Evolutionary conservation across 2,888 invertebrate genomes (phyloP), one percentile per base, ranked within the genome.

Genomic region (Orthosia cruda): DNA sequence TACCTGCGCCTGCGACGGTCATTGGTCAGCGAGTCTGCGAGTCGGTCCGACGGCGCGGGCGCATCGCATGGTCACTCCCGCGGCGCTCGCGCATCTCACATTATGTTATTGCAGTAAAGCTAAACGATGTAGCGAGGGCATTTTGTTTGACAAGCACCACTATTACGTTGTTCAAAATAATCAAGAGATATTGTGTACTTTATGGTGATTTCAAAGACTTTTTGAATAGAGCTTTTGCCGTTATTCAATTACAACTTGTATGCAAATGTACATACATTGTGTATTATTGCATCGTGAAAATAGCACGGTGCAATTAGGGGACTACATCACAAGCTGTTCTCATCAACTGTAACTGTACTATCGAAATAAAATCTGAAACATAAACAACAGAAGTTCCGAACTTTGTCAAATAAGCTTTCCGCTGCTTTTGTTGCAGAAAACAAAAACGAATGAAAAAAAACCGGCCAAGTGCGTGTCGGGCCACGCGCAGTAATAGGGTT

Each of bases 41-140:
- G 32, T 32, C 26, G 20, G n/a, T 40, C 18, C 32, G 16, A 54
- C 4, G 32, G 32, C 5, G 71, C 70, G 32, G 32, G 32, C 32
- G 32, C 26, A 26, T 11, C 4, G 4, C 3, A 32, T 11, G 71
- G 50, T 15, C 47, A 16, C 32, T 67, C 55, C 55, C 58, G 32
- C 40, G 55, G 58, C 70, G 83, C 83, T 40, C 13, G 67, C 78
- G 71, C 82, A 65, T 54, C 57, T 70, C 66, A 26, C 52, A 68
- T 77, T 64, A 72, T 72, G 59, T 47, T 72, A 70, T 57, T 74
- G 64, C 83, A 45, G 54, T 66, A 59, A 68, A 67, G n/a, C 57
- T 70, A 71, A 57, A 68, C 55, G 75, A 80, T 55, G 66, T 66
- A 57, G 54, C 52, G 40, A 54, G 26, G 49, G 49, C 54, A 65